Base-by-base conservation (phyloP, 2,797 vertebrate species). In the Gallinago nigripennis region DNA sequence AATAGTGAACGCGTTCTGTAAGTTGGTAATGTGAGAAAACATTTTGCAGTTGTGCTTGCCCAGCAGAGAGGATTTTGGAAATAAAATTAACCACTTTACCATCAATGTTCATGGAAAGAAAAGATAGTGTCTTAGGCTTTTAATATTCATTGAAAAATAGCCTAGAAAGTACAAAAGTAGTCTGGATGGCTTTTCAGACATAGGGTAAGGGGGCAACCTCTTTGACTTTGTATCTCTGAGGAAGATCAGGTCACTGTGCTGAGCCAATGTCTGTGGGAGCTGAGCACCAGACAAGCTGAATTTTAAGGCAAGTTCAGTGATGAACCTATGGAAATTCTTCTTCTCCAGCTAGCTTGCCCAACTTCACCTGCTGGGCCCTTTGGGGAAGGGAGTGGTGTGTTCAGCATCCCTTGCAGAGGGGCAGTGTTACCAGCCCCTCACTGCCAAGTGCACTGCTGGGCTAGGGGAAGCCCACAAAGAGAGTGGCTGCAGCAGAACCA, bases 51-150 rank as follows among this genome's bases (percentile, higher is more conserved):
- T 68, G 18, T 68, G 14, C 98, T 98, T 97, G 99, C 98, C 98
- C 98, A 15, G 98, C 97, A n/a, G 98, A 99, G 54, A 98, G 94
- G 86, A 98, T 97, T 98, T 99, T 99, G 16, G 98, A 98, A 96
- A 99, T 99, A 35, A 98, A 98, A 95, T 98, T 98, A 2, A 98
- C 96, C 94, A 99, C 97, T 79, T 99, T 97, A 14, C 98, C 98
- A 39, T 98, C 98, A 16, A 95, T 93, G 6, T 98, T 99, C 98
- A 98, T 97, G 68, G 98, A 99, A 75, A 99, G 98, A 93, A 99
- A 99, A 1, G 98, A 97, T 15, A 98, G 98, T 27, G 92, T 92
- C 98, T 98, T 98, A 23, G 98, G 96, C 98, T 99, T 92, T 70
- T 86, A 91, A 78, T 33, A 65, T 30, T 68, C 12, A 91, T 82